Percentiles rank a stretch among this genome's conserved stretches.
phyloP scores from a whole-genome alignment of 2,888 invertebrate genomes.

The Phyllotreta cruciferae region DNA sequence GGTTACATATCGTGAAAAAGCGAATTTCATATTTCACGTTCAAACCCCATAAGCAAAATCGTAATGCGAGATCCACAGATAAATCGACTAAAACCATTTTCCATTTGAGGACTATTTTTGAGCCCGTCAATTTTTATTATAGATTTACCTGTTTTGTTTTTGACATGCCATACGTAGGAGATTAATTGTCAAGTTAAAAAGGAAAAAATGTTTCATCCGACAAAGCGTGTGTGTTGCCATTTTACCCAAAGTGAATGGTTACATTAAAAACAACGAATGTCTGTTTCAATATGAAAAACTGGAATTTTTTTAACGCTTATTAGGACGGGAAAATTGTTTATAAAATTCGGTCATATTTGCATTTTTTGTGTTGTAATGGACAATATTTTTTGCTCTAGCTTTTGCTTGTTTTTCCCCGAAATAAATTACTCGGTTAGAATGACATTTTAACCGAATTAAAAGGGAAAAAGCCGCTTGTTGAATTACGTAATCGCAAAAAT shows the following conservation, averaged over 20 bases:
- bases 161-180: slow-evolving; percentile 13
- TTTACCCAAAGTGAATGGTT: neutral
- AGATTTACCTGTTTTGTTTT: slow-evolving; percentile 17
- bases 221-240: neutral
- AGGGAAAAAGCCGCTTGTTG: neutral
- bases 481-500: slow-evolving; percentile 1
- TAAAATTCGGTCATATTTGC: too few relatives aligned
- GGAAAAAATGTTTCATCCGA: neutral
- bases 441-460: too few relatives aligned
- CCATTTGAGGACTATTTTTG: slow-evolving; percentile 12
- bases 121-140: slow-evolving; percentile 17
- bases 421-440: neutral
- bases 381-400: too few relatives aligned
- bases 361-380: too few relatives aligned
- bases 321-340: too few relatives aligned
- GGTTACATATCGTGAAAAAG: neutral
- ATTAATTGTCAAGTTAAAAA: slow-evolving; percentile 9
- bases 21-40: slow-evolving; percentile 4
- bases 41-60: neutral
- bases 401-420: too few relatives aligned
- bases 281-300: neutral
- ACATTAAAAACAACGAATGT: slow-evolving; percentile 7
- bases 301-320: neutral
- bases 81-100: slow-evolving; percentile 6
- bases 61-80: neutral